Evolutionary conservation across 2,113 vertebrate genomes (phyloP), one percentile per base, ranked within the genome.

Genomic region (Xiphias gladius): DNA sequence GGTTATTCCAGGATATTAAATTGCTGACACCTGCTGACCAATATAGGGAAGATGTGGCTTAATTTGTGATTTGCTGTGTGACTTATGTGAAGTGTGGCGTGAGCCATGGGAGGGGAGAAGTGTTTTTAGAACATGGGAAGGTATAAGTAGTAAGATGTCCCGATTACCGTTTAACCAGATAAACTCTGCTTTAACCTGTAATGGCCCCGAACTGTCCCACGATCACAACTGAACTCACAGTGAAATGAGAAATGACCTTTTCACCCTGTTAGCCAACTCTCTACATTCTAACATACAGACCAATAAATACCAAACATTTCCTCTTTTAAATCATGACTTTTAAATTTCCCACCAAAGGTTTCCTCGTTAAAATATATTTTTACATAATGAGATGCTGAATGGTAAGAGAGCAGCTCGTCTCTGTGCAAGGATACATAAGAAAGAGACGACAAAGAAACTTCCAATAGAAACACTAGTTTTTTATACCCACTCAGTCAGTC

Each of bases 231-330:
- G 55, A 76, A 5, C 54, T 89, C 84, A 30, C 90, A 66, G 68
- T 55, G 48, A 68, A 32, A 77, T 22, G 84, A 82, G 11, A 89
- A 41, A 19, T 87, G 90, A 90, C 86, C 90, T 89, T 74, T 89
- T 78, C 70, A 82, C 83, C 88, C 52, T 4, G 9, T 35, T 7
- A 13, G 12, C 68, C 52, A 24, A 59, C 76, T 84, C 75, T 63
- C 26, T 7, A 76, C 85, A 88, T 90, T 90, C 71, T 90, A 54
- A 73, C 83, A 79, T 0, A 71, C 9, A 67, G 69, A 76, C 64
- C 59, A 20, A 57, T 22, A 78, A 77, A 76, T 28, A 70, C 55
- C 70, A 70, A 32, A 59, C 28, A 65, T 13, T 0, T 41, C 54
- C 17, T 41, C 52, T 66, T 59, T 39, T 39, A 24, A n/a, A 68